These are phyloP conservation scores for Aphelinus atriplicis DNA, from an alignment of 1,140 invertebrate species.

Conservation along the genomic window DNA sequence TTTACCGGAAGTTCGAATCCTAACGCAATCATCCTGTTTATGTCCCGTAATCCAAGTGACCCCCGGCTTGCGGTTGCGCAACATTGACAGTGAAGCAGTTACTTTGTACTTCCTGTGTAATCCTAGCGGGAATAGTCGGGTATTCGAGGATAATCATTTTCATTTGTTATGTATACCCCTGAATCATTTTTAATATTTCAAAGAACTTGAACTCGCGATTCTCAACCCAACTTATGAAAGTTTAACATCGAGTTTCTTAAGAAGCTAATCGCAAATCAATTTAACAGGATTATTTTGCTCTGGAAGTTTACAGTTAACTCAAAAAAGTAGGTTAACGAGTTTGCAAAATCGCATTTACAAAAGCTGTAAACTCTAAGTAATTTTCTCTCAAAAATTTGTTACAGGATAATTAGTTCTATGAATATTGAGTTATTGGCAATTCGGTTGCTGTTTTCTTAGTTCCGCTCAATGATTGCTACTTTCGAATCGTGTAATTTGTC, in stretches of 20 bases:
- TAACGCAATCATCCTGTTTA: conserved; percentile 35
- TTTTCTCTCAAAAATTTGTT: not conserved
- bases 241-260: conserved; percentile 1
- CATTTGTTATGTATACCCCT: not conserved
- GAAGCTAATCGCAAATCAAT: conserved; percentile 21
- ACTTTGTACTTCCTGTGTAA: not conserved
- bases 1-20: conserved; percentile 22
- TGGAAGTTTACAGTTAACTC: not conserved
- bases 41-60: conserved; percentile 29
- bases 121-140: no score
- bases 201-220: not conserved
- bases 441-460: no score
- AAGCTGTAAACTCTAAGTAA: not conserved
- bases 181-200: not conserved
- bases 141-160: no score
- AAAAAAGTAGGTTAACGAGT: conserved; percentile 14
- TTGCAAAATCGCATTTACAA: conserved; percentile 5
- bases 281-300: conserved; percentile 20
- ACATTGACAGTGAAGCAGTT: not conserved
- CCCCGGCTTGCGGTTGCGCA: conserved; percentile 23
- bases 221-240: conserved; percentile 3
- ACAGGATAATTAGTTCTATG: no score
- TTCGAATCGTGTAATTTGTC: no score
- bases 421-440: no score
- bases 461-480: no score